These are phyloP conservation scores for Hippopotamyrus pictus DNA, from an alignment of 2,797 vertebrate genomes.

Conservation along the genomic window DNA sequence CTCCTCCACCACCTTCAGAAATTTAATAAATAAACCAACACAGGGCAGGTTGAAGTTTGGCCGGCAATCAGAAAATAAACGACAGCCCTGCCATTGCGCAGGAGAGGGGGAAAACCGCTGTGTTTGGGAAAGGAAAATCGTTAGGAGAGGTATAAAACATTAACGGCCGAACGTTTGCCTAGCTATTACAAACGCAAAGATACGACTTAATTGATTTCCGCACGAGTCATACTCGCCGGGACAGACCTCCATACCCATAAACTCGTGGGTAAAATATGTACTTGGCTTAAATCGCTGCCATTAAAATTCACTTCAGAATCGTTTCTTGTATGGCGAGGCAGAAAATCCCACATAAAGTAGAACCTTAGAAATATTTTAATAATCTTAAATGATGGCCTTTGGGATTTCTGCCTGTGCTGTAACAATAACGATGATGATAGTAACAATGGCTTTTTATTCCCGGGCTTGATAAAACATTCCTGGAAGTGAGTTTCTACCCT, in stretches of 20 bases:
- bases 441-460: background rate
- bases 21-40: background rate
- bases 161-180: background rate
- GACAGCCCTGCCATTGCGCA: background rate
- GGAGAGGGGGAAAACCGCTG: background rate
- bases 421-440: background rate
- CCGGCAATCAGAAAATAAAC: background rate
- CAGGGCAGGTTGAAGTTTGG: background rate
- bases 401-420: background rate
- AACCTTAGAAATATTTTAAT: background rate
- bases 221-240: background rate
- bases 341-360: background rate
- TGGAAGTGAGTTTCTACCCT: background rate
- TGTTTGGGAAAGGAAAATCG: background rate
- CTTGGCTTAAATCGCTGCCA: background rate
- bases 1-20: background rate
- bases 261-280: background rate
- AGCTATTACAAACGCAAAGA: conserved; percentile 9
- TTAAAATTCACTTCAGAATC: conserved; percentile 1
- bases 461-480: background rate
- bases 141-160: conserved; percentile 2
- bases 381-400: background rate
- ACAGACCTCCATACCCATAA: background rate
- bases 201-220: conserved; percentile 2
- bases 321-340: background rate